These are phyloP conservation scores for Scolopax mira DNA, from an alignment of 2,113 vertebrate species.

Conservation along the genomic window DNA sequence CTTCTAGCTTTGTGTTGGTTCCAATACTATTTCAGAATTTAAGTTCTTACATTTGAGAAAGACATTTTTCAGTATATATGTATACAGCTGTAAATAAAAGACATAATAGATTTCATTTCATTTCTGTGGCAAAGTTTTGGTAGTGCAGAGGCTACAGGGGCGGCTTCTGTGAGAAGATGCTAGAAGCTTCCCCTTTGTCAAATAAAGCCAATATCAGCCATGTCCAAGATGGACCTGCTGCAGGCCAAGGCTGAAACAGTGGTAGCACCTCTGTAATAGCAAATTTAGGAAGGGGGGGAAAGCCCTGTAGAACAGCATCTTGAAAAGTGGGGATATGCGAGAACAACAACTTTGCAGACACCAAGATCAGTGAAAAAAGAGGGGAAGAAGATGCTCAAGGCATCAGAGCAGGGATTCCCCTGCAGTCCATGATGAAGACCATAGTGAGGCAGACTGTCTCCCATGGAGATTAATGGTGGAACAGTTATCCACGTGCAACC, in stretches of 20 bases:
- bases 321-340: not conserved
- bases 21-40: not conserved
- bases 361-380: no score
- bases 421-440: rapidly evolving
- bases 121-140: not conserved
- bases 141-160: rapidly evolving
- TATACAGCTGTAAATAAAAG: not conserved
- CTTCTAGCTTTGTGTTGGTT: not conserved
- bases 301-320: rapidly evolving
- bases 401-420: not conserved
- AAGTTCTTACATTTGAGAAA: not conserved
- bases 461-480: not conserved
- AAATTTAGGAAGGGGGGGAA: no score
- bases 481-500: not conserved
- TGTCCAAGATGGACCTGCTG: rapidly evolving
- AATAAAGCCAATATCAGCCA: rapidly evolving
- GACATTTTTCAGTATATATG: not conserved
- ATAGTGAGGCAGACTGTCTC: not conserved
- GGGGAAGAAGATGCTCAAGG: not conserved
- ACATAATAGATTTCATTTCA: not conserved
- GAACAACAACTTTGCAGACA: not conserved
- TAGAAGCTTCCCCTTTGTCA: not conserved
- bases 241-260: rapidly evolving
- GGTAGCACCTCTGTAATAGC: not conserved
- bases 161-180: not conserved